Conservation (phyloP, 2,797 vertebrate genomes). For the Leuciscus waleckii region DNA sequence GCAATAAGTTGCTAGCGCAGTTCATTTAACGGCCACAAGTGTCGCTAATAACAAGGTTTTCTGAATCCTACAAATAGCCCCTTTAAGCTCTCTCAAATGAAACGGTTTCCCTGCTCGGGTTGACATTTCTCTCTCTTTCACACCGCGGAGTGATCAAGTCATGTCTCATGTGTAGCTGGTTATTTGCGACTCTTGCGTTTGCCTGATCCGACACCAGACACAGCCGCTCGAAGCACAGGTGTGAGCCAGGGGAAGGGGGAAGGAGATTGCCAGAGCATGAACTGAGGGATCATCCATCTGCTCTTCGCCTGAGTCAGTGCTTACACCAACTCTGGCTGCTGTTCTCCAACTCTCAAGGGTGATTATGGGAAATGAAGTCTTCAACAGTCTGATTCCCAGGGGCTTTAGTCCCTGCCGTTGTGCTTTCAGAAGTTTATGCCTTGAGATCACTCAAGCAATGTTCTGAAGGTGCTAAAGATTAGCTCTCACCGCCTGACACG, state of each 20-base stretch:
- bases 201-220: conserved; percentile 2
- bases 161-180: conserved; percentile 33
- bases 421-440: conserved; percentile 26
- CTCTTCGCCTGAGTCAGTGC: conserved; percentile 41
- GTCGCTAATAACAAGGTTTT: not conserved
- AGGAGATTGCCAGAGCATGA: conserved; percentile 46
- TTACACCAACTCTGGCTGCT: conserved; percentile 34
- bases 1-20: too few species aligned
- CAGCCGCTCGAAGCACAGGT: conserved; percentile 34
- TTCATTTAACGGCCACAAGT: too few species aligned
- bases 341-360: conserved; percentile 35
- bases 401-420: conserved; percentile 13
- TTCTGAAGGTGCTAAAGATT: conserved; percentile 25
- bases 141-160: not conserved
- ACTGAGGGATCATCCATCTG: conserved; percentile 53
- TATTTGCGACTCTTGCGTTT: conserved; percentile 40
- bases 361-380: conserved; percentile 58
- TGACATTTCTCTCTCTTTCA: conserved; percentile 3
- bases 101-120: not conserved
- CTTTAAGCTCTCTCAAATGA: not conserved
- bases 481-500: not conserved
- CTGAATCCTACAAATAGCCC: not conserved
- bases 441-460: conserved; percentile 2
- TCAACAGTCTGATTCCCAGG: not conserved
- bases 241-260: conserved; percentile 30